Conservation (phyloP, 2,797 vertebrate species). For the Sebastes steindachneri region DNA sequence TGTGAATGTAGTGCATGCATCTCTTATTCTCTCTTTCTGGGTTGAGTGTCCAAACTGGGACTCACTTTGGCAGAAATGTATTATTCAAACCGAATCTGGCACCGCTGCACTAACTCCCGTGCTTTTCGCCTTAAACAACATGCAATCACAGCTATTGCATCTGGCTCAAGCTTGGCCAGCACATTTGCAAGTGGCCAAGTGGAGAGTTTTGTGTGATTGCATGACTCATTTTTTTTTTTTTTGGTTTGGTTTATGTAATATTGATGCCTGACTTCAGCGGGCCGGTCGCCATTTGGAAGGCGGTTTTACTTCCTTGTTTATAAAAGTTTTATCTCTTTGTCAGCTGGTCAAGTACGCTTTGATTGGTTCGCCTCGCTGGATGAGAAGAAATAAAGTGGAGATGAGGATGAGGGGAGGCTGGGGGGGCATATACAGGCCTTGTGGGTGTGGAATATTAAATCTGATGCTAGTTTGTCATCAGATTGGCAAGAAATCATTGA, state of each 20-base stretch:
- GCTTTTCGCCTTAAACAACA: slow-evolving; percentile 8
- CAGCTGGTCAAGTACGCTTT: slow-evolving; percentile 7
- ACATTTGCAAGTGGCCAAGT: background rate
- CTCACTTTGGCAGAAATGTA: slow-evolving; percentile 32
- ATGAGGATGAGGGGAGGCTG: background rate
- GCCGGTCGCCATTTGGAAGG: background rate
- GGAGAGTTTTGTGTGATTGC: slow-evolving; percentile 2
- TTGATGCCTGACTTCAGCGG: slow-evolving; percentile 14
- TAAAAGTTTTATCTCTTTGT: slow-evolving; percentile 21
- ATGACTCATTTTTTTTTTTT: background rate
- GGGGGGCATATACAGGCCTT: background rate
- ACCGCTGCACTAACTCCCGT: background rate
- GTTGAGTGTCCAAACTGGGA: slow-evolving; percentile 18
- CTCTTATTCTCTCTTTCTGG: background rate
- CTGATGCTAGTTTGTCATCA: slow-evolving; percentile 50
- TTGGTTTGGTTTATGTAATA: slow-evolving; percentile 22
- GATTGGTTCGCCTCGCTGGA: slow-evolving; percentile 10
- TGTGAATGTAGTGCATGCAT: background rate
- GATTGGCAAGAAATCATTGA: slow-evolving; percentile 72
- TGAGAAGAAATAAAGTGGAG: background rate
- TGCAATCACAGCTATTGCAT: slow-evolving; percentile 12
- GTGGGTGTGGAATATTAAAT: slow-evolving; percentile 48
- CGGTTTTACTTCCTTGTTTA: slow-evolving; percentile 1
- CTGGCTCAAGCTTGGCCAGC: slow-evolving; percentile 4
- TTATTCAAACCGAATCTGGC: slow-evolving; percentile 66